A percentile compares a stretch with the other conserved stretches of the same genome.
Conservation (phyloP, 2,888 invertebrate species). For the Ischnura elegans region DNA sequence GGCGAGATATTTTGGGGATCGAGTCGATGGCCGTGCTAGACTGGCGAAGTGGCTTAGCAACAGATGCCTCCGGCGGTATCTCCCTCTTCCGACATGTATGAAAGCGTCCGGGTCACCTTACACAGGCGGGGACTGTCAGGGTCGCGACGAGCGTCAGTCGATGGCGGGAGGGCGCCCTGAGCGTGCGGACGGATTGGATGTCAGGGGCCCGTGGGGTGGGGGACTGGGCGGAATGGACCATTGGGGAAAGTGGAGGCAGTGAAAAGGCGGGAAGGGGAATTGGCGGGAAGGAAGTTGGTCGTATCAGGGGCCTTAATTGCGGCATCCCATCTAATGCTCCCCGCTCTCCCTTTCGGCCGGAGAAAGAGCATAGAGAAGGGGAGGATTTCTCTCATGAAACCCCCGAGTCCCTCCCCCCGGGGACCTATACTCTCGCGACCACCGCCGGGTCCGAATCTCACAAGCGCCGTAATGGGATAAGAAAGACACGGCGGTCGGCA, state of each 20-base stretch:
- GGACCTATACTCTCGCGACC: slow-evolving; percentile 2
- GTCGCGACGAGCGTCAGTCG: background rate
- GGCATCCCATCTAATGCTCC: background rate
- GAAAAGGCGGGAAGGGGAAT: background rate
- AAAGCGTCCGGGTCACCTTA: background rate
- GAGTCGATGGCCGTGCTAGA: no score
- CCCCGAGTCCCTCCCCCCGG: background rate
- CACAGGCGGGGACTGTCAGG: background rate
- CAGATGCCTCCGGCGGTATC: no score
- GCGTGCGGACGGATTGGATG: background rate
- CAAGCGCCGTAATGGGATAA: background rate
- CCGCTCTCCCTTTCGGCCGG: background rate
- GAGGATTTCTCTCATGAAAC: no score
- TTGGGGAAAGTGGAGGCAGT: background rate
- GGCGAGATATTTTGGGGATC: no score
- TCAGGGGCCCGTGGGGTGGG: background rate
- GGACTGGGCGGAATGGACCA: background rate
- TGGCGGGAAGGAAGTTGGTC: background rate
- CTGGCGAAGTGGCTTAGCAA: no score
- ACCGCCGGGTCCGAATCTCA: slow-evolving; percentile 14
- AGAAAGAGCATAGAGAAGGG: background rate
- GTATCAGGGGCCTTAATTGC: slow-evolving; percentile 45
- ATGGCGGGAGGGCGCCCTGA: background rate
- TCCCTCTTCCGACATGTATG: no score
- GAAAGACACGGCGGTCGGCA: background rate